phyloP scores from a whole-genome alignment of 2,797 vertebrate genomes.

The Amazonetta brasiliensis region DNA sequence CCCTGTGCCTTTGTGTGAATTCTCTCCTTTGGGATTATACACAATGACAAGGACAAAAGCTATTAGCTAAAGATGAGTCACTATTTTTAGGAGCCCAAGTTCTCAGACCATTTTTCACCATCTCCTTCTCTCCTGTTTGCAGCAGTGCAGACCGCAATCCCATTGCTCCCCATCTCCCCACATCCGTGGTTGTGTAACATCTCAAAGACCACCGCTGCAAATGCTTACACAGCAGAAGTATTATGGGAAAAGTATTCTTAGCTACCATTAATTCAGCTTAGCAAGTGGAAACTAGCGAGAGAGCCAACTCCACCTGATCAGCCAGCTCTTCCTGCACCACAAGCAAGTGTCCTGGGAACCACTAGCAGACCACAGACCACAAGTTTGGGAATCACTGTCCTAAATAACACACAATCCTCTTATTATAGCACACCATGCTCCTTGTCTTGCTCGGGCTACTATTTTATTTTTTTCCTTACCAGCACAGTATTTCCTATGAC shows the following conservation, averaged over 20 bases:
- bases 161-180: neutral
- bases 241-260: conserved; percentile 33
- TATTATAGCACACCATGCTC: neutral
- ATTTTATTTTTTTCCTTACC: neutral
- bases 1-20: neutral
- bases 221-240: neutral
- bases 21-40: neutral
- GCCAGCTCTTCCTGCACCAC: neutral
- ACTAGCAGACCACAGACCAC: neutral
- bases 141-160: neutral
- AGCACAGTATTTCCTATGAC: neutral
- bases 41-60: neutral
- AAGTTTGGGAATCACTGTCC: neutral
- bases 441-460: conserved; percentile 1
- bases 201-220: neutral
- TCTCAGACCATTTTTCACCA: neutral
- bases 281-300: neutral
- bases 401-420: conserved; percentile 9
- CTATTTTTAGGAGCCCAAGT: neutral
- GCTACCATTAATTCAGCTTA: neutral
- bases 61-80: neutral
- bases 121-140: neutral
- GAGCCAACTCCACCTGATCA: neutral
- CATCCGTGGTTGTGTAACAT: neutral
- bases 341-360: neutral